phyloP scores from a whole-genome alignment of 2,888 invertebrate genomes.

The Diarsia dahlii region DNA sequence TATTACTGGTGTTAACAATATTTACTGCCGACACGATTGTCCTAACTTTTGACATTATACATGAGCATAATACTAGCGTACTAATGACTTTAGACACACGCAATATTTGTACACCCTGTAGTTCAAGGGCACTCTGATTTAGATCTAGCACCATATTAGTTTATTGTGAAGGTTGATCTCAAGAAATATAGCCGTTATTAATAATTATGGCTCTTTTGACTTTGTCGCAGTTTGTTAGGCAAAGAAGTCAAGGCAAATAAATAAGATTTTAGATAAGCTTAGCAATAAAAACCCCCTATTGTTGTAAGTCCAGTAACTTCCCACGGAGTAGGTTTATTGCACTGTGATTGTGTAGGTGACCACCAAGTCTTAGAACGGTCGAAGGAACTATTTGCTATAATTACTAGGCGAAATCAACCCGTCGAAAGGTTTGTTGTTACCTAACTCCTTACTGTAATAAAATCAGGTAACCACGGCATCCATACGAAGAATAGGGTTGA shows the following conservation, averaged over 20 bases:
- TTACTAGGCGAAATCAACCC: background rate
- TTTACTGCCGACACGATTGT: conserved; percentile 38
- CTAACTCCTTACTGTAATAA: conserved; percentile 1
- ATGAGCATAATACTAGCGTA: conserved; percentile 50
- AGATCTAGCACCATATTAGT: conserved; percentile 49
- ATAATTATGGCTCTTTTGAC: conserved; percentile 29
- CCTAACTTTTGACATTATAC: conserved; percentile 59
- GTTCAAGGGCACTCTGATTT: conserved; percentile 65
- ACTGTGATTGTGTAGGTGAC: background rate
- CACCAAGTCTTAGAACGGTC: background rate
- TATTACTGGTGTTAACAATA: conserved; percentile 24
- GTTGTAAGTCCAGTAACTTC: background rate
- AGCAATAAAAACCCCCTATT: background rate
- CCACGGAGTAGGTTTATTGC: background rate
- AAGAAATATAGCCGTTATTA: conserved; percentile 32
- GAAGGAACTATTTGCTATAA: background rate
- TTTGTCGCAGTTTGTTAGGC: conserved; percentile 18
- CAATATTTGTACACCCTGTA: conserved; percentile 55
- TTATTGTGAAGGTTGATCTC: conserved; percentile 59
- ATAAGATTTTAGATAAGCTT: conserved; percentile 18
- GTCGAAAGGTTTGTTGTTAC: background rate
- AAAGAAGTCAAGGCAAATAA: conserved; percentile 15
- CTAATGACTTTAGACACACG: conserved; percentile 67
- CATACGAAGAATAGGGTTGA: conserved; percentile 8
- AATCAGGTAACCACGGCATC: background rate